Percentiles rank a stretch among this genome's conserved stretches.
Conservation (phyloP, 2,113 vertebrate species). For the Bubo blakistoni region DNA sequence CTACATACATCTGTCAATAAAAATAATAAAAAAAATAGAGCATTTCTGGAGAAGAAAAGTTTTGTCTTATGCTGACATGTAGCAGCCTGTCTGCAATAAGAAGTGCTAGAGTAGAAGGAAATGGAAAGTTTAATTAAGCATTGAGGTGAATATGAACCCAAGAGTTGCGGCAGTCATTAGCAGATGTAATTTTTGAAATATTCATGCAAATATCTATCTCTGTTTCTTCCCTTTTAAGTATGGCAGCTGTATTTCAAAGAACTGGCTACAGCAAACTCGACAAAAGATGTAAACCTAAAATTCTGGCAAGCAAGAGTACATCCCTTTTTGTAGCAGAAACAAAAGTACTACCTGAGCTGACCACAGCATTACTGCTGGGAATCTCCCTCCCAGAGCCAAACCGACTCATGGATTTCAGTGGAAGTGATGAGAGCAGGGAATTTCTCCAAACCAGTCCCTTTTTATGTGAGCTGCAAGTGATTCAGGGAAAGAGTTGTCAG, state of each 20-base stretch:
- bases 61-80: background rate
- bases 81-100: background rate
- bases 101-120: background rate
- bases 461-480: background rate
- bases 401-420: background rate
- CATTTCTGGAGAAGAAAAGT: background rate
- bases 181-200: background rate
- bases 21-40: background rate
- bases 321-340: background rate
- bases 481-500: background rate
- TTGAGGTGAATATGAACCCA: background rate
- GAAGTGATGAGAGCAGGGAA: background rate
- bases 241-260: background rate
- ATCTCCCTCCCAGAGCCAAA: background rate
- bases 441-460: background rate
- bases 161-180: background rate
- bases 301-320: background rate
- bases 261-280: background rate
- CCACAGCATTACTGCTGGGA: background rate
- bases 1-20: background rate
- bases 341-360: background rate
- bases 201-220: background rate
- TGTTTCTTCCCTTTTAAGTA: background rate
- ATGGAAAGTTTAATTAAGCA: background rate
- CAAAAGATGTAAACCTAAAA: background rate